Conservation (phyloP, 2,888 invertebrate genomes). For the Phaedon cochleariae region DNA sequence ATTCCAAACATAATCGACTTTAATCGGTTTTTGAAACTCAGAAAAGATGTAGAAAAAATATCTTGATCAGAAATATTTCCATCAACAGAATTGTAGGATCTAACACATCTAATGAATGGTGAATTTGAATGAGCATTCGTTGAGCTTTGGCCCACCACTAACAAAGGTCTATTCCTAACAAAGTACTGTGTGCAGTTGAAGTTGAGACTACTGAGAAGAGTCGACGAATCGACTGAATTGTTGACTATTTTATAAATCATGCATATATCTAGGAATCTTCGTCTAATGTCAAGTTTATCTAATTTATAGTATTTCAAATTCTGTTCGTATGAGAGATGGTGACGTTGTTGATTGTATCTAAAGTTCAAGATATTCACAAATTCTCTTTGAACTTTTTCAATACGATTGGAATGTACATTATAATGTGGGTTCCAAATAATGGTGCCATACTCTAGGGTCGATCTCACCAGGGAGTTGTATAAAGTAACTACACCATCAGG, state of each 20-base stretch:
- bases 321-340: slow-evolving; percentile 6
- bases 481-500: neutral
- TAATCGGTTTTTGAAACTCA: no score
- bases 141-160: neutral
- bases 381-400: slow-evolving; percentile 2
- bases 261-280: neutral
- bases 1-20: no score
- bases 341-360: neutral
- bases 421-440: slow-evolving; percentile 6
- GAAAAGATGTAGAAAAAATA: no score
- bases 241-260: neutral
- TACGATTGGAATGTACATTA: neutral
- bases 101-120: slow-evolving; percentile 1
- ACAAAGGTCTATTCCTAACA: neutral
- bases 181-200: neutral
- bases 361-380: slow-evolving; percentile 3
- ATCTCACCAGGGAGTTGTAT: neutral
- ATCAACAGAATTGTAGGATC: slow-evolving; percentile 3
- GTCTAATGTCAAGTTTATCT: slow-evolving; percentile 2
- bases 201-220: neutral
- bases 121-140: neutral
- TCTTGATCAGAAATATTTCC: no score
- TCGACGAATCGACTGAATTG: neutral
- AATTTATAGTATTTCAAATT: slow-evolving; percentile 1
- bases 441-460: slow-evolving; percentile 3